Evolutionary conservation across 2,113 vertebrate genomes (phyloP), one percentile per base, ranked within the genome.

Genomic region (Forbesichthys agassizii): DNA sequence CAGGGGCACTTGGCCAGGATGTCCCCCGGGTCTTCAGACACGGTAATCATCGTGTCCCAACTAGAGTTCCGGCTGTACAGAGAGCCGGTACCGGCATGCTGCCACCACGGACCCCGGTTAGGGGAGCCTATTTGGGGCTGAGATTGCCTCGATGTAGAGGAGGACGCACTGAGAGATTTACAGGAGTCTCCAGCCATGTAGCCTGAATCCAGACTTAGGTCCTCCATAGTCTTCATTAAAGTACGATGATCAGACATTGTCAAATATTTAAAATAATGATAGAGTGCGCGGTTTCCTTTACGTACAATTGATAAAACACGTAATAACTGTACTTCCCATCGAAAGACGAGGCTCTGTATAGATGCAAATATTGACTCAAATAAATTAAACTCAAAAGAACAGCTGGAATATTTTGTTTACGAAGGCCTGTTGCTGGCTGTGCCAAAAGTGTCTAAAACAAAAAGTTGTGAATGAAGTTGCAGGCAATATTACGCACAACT

Each of bases 31-130:
- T 98, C 96, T 69, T 98, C 96, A 0, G 94, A 94, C 74, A 93
- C 92, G 1, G 95, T 90, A 92, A 93, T 95, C 63, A 96, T 95
- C 7, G 96, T 96, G 88, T 98, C 96, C 96, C 96, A 98, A 92
- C 96, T 98, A 91, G 94, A 93, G 66, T 95, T 94, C 66, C 96
- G 89, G 91, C 96, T 96, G 91, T 89, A 92, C 91, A 95, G 94
- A 74, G 95, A 96, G 82, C 93, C 95, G 20, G 93, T 88, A 48
- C 93, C 95, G 20, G 93, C 89, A 48, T 89, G 92, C 84, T 90
- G 94, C 94, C 95, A 95, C 94, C 95, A 94, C 83, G 89, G 88
- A 58, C 93, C 93, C 74, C 93, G 90, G 68, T 84, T 93, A 84
- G 90, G 90, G 77, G 91, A 77, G 61, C 93, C 92, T 65, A 83